Percentiles rank a stretch among this genome's conserved stretches.
Conservation (phyloP, 2,888 invertebrate genomes). For the Cheilosia vernalis region DNA sequence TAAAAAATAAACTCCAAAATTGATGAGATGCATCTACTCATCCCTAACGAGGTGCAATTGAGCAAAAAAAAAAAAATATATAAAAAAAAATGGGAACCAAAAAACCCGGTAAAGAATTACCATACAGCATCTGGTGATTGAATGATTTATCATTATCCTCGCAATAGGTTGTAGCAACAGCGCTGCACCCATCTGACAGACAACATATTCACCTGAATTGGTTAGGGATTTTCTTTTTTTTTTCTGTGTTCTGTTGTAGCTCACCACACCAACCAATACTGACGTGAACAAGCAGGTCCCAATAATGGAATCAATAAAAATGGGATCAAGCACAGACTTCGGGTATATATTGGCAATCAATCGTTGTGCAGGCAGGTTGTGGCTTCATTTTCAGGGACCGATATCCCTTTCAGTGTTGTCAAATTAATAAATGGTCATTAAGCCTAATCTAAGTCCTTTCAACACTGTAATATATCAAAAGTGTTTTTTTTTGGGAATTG, state of each 20-base stretch:
- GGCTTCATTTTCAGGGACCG: slow-evolving; percentile 11
- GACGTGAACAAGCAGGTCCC: slow-evolving; percentile 7
- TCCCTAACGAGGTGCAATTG: slow-evolving; percentile 59
- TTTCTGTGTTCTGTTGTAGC: not conserved
- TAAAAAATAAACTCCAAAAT: slow-evolving; percentile 31
- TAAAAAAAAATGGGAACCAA: not conserved
- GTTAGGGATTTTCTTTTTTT: slow-evolving; percentile 18
- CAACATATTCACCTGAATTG: slow-evolving; percentile 58
- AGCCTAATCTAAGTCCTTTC: slow-evolving; percentile 44
- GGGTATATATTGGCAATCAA: slow-evolving; percentile 24
- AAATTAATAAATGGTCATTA: slow-evolving; percentile 65
- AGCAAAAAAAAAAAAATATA: not conserved
- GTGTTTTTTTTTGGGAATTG: not conserved
- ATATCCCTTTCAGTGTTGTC: slow-evolving; percentile 46
- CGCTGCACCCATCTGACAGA: slow-evolving; percentile 28
- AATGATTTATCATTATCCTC: slow-evolving; percentile 68
- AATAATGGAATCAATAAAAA: slow-evolving; percentile 45
- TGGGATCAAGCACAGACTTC: not conserved
- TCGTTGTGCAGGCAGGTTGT: not conserved
- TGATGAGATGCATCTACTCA: slow-evolving; percentile 61
- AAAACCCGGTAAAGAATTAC: slow-evolving; percentile 33
- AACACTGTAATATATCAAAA: slow-evolving; percentile 40
- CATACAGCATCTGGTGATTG: slow-evolving; percentile 65
- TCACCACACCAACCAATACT: not conserved
- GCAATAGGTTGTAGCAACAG: slow-evolving; percentile 55